phyloP scores from a whole-genome alignment of 2,888 invertebrate species.

The Stenichneumon culpator region DNA sequence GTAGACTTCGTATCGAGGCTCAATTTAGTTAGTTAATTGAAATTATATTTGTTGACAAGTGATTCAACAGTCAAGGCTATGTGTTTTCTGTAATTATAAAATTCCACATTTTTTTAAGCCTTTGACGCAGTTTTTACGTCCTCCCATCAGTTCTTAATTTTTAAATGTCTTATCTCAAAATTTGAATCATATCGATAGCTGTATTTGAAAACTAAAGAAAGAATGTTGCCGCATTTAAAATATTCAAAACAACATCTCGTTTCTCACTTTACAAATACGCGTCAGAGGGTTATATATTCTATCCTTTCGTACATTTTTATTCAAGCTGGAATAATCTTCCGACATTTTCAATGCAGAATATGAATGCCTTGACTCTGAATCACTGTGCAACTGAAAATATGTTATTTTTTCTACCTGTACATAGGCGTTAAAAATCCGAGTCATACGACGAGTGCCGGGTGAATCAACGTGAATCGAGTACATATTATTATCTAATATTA shows the following conservation, averaged over 20 bases:
- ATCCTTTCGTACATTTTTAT: neutral
- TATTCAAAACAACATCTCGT: neutral
- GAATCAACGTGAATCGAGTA: constrained; percentile 55
- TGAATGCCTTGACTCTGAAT: constrained; percentile 41
- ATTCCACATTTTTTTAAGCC: neutral
- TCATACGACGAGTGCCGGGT: constrained; percentile 64
- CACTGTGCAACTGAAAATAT: constrained; percentile 47
- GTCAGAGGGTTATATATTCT: neutral
- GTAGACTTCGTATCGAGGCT: constrained; percentile 82
- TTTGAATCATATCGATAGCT: neutral
- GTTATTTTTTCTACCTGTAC: constrained; percentile 69
- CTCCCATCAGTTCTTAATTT: neutral
- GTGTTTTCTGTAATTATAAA: constrained; percentile 6
- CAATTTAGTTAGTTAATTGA: constrained; percentile 81
- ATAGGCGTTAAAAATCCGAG: constrained; percentile 63
- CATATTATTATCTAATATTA: constrained; percentile 51
- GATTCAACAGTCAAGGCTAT: constrained; percentile 37
- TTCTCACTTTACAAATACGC: neutral
- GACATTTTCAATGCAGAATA: neutral
- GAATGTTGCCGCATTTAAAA: neutral
- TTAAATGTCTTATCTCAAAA: neutral
- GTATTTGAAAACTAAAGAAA: neutral
- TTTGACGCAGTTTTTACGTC: neutral
- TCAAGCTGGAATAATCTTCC: neutral
- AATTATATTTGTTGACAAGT: constrained; percentile 61